Evolutionary conservation across 2,888 invertebrate species (phyloP), one percentile per base, ranked within the genome.

Genomic region (Gastracanthus pulcherrimus): DNA sequence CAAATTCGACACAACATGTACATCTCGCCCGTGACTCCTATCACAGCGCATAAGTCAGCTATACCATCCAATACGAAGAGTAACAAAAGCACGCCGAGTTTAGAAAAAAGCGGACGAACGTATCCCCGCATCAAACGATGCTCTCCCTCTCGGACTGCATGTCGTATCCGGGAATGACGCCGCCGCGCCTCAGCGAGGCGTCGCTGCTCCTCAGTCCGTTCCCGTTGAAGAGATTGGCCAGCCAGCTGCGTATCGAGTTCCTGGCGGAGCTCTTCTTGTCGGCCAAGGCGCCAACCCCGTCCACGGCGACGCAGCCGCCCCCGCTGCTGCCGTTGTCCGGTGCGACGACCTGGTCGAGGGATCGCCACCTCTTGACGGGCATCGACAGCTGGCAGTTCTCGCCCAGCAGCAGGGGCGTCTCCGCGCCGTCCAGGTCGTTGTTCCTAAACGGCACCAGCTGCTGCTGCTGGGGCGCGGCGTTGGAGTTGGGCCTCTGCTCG

Each of bases 181-280:
- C 93, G 16, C 92, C 93, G 84, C 93, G 93, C 80, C 93, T 93
- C 45, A 94, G 89, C 13, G 94, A 94, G 34, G 93, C 92, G 86
- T 94, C 94, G 87, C 95, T 95, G 84, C 94, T 93, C 84, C 96
- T 94, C 83, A 95, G 92, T 78, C 95, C 95, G 87, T 94, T 95
- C 82, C 95, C 95, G 88, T 95, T 95, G 89, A 97, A 95, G 82
- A 97, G 92, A 86, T 95, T 96, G 62, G 95, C 94, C 87, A 97
- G 92, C 96, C 96, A 97, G 84, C 93, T 93, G 86, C 95, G 94
- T 83, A 97, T 93, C 34, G 95, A 94, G 87, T 95, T 94, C 80
- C 95, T 93, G 48, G 93, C 92, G 48, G 93, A 91, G 74, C 94
- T 93, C 89, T 94, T 93, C 89, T 95, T 95, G 85, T 92, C 92